Evolutionary conservation across 2,797 vertebrate species (phyloP).

Genomic region (Epinephelus coioides): DNA sequence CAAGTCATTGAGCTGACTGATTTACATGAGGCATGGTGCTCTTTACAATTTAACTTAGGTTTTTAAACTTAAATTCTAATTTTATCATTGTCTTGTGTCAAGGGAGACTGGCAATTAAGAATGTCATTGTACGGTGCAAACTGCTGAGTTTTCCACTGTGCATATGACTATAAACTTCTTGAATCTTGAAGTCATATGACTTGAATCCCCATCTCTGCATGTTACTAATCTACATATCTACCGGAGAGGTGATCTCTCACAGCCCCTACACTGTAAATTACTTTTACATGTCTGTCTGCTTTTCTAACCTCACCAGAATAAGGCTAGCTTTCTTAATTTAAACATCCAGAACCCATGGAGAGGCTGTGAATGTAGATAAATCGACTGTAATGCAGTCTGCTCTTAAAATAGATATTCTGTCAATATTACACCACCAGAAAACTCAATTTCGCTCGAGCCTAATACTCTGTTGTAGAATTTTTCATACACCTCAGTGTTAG

Average conservation of each 20-base stretch:
- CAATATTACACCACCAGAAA: conserved; percentile 1
- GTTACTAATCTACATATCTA: not conserved
- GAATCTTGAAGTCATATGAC: no score
- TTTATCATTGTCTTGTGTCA: no score
- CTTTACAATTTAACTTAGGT: no score
- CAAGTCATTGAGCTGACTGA: no score
- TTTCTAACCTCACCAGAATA: not conserved
- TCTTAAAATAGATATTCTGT: conserved; percentile 29
- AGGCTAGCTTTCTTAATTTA: not conserved
- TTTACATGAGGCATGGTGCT: no score
- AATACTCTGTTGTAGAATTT: conserved; percentile 10
- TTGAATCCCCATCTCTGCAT: no score
- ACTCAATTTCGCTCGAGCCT: not conserved
- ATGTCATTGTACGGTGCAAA: no score
- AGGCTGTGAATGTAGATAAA: not conserved
- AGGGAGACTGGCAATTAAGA: no score
- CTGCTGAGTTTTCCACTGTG: no score
- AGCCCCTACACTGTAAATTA: not conserved
- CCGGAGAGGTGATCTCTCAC: not conserved
- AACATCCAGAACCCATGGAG: not conserved
- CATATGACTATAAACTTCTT: no score
- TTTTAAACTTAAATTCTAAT: no score
- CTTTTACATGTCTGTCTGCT: not conserved
- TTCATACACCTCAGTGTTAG: conserved; percentile 18
- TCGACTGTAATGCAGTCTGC: not conserved